Evolutionary conservation across 2,797 vertebrate species (phyloP).

Genomic region (Antrozous pallidus): DNA sequence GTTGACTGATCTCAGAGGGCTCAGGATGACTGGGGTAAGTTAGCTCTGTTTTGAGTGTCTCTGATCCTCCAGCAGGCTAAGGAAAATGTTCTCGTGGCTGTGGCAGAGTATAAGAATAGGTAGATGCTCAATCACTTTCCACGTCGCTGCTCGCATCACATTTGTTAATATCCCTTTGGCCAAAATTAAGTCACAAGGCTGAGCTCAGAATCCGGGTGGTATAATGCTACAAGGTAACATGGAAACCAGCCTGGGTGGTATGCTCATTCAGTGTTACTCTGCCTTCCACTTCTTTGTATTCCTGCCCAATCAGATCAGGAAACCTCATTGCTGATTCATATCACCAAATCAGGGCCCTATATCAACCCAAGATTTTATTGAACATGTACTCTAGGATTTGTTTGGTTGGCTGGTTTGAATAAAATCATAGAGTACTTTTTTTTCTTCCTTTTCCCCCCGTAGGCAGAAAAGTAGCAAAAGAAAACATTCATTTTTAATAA

Average conservation of each 20-base stretch:
- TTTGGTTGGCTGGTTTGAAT: slow-evolving; percentile 21
- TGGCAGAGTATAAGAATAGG: neutral
- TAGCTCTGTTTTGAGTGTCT: neutral
- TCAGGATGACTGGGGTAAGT: neutral
- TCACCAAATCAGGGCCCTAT: neutral
- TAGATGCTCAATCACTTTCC: neutral
- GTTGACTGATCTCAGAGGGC: neutral
- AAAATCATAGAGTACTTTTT: neutral
- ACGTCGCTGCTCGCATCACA: neutral
- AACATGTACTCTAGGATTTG: slow-evolving; percentile 8
- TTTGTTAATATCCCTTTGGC: neutral
- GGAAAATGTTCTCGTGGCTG: neutral
- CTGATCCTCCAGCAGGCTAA: neutral
- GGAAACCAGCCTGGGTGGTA: neutral
- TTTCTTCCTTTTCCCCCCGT: slow-evolving; percentile 12
- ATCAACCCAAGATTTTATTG: neutral
- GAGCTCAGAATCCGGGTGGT: neutral
- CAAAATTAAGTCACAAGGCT: neutral
- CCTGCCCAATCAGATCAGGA: neutral
- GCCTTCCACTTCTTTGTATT: neutral
- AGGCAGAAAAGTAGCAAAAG: slow-evolving; percentile 35
- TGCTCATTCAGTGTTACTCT: neutral
- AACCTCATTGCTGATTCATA: slow-evolving; percentile 25
- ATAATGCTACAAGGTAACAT: neutral
- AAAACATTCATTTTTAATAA: slow-evolving; percentile 63